A percentile compares a stretch with the other conserved stretches of the same genome.
Conservation (phyloP, 2,797 vertebrate genomes). For the Danio choprae region DNA sequence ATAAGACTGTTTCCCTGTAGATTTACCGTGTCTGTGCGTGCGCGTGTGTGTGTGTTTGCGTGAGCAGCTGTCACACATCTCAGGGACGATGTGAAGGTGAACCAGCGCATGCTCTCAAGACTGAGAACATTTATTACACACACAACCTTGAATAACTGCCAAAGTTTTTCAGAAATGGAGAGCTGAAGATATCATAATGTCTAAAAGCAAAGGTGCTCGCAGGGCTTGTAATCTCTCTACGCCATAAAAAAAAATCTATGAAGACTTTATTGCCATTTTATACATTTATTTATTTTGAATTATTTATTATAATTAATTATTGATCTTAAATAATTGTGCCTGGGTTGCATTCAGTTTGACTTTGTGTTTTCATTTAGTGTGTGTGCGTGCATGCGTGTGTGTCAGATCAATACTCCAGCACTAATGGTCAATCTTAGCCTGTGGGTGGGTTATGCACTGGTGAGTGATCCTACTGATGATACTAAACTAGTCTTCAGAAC, state of each 20-base stretch:
- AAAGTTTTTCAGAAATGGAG: constrained; percentile 8
- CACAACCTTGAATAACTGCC: constrained; percentile 32
- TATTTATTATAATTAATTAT: constrained; percentile 22
- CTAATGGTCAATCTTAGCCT: constrained; percentile 16
- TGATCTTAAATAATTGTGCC: neutral
- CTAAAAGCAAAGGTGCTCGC: constrained; percentile 39
- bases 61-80: neutral
- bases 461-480: constrained; percentile 1
- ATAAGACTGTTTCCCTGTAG: constrained; percentile 25
- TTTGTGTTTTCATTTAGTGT: constrained; percentile 8
- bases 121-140: constrained; percentile 32
- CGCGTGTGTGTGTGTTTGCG: constrained; percentile 5
- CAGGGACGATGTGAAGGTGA: constrained; percentile 18
- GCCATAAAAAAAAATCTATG: neutral
- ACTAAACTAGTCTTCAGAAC: neutral
- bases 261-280: constrained; percentile 7
- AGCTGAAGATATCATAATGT: constrained; percentile 15
- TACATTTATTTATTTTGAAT: constrained; percentile 23
- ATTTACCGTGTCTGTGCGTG: neutral
- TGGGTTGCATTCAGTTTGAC: neutral
- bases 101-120: neutral
- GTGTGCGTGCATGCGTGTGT: constrained; percentile 7
- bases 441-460: neutral
- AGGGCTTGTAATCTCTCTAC: constrained; percentile 20
- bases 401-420: neutral